Percentiles rank a stretch among this genome's conserved stretches.
Evolutionary conservation across 2,888 invertebrate genomes (phyloP).

Genomic region (Panopea generosa): DNA sequence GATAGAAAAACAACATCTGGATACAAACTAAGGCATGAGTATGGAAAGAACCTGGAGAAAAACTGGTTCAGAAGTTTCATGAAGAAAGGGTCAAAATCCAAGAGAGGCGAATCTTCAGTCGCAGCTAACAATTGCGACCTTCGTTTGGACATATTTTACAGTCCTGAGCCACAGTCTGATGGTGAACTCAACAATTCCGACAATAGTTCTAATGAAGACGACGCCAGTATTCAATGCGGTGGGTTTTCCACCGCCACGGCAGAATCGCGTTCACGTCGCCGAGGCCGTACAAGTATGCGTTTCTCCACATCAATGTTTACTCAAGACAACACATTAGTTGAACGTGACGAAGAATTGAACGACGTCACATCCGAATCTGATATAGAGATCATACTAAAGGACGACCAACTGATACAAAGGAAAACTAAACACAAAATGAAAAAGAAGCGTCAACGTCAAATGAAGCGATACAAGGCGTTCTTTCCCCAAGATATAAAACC

Average conservation of each 20-base stretch:
- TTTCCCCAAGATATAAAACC: conserved; percentile 16
- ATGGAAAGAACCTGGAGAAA: conserved; percentile 63
- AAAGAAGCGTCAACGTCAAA: conserved; percentile 59
- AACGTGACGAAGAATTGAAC: conserved; percentile 41
- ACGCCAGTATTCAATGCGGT: conserved; percentile 45
- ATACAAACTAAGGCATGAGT: conserved; percentile 55
- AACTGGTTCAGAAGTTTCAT: conserved; percentile 62
- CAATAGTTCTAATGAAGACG: conserved; percentile 22
- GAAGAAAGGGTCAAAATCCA: conserved; percentile 35
- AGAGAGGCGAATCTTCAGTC: background rate
- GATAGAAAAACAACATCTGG: background rate
- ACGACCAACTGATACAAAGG: conserved; percentile 59
- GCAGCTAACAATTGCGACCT: conserved; percentile 31
- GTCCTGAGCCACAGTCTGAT: conserved; percentile 58
- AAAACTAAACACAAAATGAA: conserved; percentile 64
- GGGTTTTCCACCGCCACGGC: conserved; percentile 48
- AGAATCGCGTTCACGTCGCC: conserved; percentile 14
- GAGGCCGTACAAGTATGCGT: conserved; percentile 3
- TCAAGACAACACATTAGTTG: background rate
- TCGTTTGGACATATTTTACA: conserved; percentile 62
- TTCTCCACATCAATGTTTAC: background rate
- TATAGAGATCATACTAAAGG: conserved; percentile 62
- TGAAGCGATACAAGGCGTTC: conserved; percentile 49
- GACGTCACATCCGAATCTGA: conserved; percentile 49
- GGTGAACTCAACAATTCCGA: conserved; percentile 29